Percentiles rank a stretch among this genome's conserved stretches.
phyloP scores from a whole-genome alignment of 2,113 vertebrate species.

The Anoplopoma fimbria region DNA sequence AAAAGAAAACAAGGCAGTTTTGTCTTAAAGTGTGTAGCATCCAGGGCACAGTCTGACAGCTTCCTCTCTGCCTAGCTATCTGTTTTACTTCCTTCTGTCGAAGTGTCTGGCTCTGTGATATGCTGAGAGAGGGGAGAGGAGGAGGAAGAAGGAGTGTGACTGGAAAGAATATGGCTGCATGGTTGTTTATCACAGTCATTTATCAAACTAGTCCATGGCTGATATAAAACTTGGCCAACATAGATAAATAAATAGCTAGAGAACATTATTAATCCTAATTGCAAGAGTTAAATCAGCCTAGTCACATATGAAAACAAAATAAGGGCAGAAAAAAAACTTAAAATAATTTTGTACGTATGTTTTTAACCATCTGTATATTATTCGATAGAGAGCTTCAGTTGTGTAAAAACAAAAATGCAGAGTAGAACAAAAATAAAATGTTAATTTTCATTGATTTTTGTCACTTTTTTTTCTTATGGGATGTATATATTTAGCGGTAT shows the following conservation, averaged over 20 bases:
- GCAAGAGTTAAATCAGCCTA: not conserved
- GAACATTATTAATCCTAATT: not conserved
- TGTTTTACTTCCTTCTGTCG: slow-evolving; percentile 52
- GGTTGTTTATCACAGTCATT: not conserved
- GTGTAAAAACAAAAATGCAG: not conserved
- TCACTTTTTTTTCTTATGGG: not conserved
- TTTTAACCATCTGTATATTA: not conserved
- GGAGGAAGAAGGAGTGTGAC: slow-evolving; percentile 2
- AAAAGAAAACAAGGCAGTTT: not conserved
- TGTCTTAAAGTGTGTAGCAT: not conserved
- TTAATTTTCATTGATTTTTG: too few relatives aligned
- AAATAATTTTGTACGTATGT: not conserved
- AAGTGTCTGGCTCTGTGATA: slow-evolving; percentile 22
- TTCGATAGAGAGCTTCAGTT: not conserved
- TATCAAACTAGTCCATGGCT: not conserved
- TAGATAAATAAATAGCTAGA: not conserved
- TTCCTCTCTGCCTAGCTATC: slow-evolving; percentile 19
- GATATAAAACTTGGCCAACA: not conserved
- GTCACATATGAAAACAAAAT: not conserved
- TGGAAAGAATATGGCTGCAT: not conserved
- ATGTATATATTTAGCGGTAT: not conserved
- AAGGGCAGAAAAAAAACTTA: not conserved
- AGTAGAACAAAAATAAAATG: too few relatives aligned
- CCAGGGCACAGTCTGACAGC: slow-evolving; percentile 1
- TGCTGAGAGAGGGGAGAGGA: not conserved